These are phyloP conservation scores for Harlomillsia oculata DNA, from an alignment of 1,140 invertebrate genomes.

Conservation along the genomic window DNA sequence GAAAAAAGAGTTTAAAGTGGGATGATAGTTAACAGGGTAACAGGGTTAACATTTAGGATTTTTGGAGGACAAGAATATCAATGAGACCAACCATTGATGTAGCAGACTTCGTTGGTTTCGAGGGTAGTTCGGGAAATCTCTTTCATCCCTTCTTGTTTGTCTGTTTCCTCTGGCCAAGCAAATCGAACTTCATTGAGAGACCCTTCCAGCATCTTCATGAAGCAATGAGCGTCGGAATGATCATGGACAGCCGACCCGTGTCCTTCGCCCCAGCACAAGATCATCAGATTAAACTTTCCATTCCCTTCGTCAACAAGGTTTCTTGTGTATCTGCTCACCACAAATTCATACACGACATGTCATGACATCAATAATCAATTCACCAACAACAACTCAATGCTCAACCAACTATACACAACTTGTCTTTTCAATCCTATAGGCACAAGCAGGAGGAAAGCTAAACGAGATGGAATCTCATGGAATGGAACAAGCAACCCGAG, in stretches of 20 bases:
- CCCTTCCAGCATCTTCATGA: constrained; percentile 73
- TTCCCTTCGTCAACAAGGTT: constrained; percentile 91
- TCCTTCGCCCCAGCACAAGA: constrained; percentile 93
- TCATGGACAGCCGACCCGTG: constrained; percentile 93
- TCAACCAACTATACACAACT: no score
- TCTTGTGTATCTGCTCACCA: constrained; percentile 76
- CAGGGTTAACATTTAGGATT: no score
- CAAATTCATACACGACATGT: no score
- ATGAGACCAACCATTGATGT: constrained; percentile 74
- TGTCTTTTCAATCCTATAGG: no score
- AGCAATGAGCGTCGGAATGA: constrained; percentile 91
- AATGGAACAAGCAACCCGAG: no score
- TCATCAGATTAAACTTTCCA: constrained; percentile 94
- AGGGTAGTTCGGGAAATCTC: constrained; percentile 56
- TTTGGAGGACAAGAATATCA: background rate
- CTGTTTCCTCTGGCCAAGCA: constrained; percentile 53
- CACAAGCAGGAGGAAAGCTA: no score
- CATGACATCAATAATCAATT: no score
- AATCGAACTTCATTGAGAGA: constrained; percentile 55
- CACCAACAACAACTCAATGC: no score
- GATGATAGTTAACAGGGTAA: no score
- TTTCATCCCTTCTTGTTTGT: constrained; percentile 38
- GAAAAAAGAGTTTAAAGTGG: no score
- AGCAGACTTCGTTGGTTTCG: constrained; percentile 69
- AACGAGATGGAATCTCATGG: no score